phyloP scores from a whole-genome alignment of 2,113 vertebrate species.

The Neotragus pygmaeus region DNA sequence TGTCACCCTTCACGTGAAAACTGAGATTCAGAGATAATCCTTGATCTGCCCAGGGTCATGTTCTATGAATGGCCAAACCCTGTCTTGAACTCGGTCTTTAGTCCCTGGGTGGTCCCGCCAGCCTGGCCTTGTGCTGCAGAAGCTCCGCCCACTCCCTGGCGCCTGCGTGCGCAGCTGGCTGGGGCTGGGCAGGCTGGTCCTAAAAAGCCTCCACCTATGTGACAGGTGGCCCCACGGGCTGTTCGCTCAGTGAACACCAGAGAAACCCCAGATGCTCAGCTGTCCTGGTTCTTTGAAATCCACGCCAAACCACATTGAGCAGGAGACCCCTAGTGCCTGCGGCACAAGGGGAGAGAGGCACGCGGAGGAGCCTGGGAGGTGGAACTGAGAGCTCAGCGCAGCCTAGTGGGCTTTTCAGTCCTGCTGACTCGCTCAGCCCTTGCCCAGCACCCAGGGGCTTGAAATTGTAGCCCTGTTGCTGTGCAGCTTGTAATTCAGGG shows the following conservation, averaged over 20 bases:
- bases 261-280: constrained; percentile 56
- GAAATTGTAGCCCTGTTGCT: neutral
- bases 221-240: constrained; percentile 71
- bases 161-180: rapidly evolving
- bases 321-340: neutral
- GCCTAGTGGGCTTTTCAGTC: neutral
- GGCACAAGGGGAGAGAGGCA: neutral
- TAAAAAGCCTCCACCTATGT: neutral
- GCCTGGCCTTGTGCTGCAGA: neutral
- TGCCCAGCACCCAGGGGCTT: neutral
- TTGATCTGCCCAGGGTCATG: neutral
- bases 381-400: neutral
- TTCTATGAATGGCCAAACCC: neutral
- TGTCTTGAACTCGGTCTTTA: neutral
- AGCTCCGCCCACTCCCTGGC: neutral
- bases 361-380: rapidly evolving
- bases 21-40: neutral
- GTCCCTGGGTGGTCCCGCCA: neutral
- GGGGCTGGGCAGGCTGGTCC: neutral
- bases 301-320: neutral
- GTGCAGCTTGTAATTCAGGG: neutral
- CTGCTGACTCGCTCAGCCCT: neutral
- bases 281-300: constrained; percentile 72
- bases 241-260: neutral
- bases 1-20: neutral